Evolutionary conservation across 2,797 vertebrate genomes (phyloP).

Genomic region (Melanotaenia nigrans): DNA sequence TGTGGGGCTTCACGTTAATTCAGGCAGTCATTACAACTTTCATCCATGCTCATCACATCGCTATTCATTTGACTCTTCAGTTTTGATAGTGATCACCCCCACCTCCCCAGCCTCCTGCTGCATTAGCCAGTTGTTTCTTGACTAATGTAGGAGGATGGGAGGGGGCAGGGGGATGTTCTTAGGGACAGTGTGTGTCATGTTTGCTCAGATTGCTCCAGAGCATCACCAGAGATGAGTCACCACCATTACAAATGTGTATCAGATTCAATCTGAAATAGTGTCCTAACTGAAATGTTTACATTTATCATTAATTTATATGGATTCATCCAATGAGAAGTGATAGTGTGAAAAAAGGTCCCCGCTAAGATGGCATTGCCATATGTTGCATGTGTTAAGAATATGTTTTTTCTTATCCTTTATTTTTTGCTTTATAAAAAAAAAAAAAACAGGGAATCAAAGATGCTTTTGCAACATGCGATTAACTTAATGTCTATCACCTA

Average conservation of each 20-base stretch:
- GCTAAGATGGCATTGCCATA: not conserved
- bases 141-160: no score
- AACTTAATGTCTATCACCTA: no score
- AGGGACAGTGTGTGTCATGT: not conserved
- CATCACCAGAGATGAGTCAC: not conserved
- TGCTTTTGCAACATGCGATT: no score
- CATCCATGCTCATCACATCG: not conserved
- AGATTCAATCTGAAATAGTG: not conserved
- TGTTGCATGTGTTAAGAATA: not conserved
- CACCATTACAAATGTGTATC: not conserved
- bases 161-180: no score
- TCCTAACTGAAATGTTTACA: not conserved
- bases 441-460: not conserved
- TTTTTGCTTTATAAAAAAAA: not conserved
- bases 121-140: not conserved
- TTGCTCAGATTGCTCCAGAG: not conserved
- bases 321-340: not conserved
- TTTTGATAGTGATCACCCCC: not conserved
- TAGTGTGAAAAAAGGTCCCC: not conserved
- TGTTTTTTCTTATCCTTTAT: no score
- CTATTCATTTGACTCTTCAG: not conserved
- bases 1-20: not conserved
- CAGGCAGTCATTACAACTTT: not conserved
- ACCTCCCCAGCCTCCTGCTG: not conserved
- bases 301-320: not conserved